Percentiles rank a stretch among this genome's conserved stretches.
Conservation (phyloP, 2,113 vertebrate genomes). For the Saccopteryx leptura region DNA sequence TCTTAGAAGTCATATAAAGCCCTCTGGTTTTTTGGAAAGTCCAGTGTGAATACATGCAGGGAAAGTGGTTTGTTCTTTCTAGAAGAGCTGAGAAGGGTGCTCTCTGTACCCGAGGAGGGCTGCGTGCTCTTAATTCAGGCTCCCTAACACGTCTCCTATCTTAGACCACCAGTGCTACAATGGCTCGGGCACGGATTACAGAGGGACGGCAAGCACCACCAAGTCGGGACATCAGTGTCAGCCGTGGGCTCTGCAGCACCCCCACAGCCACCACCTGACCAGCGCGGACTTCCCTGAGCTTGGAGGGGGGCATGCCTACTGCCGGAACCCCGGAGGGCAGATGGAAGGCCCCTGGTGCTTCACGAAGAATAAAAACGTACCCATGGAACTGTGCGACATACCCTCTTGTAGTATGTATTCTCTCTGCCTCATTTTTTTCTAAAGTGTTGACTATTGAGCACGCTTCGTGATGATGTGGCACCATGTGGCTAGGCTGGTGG, state of each 20-base stretch:
- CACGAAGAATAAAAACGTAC: conserved; percentile 94
- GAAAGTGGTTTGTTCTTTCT: not conserved
- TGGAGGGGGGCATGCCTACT: conserved; percentile 95
- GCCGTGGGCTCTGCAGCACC: conserved; percentile 94
- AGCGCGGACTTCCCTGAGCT: conserved; percentile 94
- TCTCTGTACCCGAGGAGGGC: not conserved
- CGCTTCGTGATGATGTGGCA: not conserved
- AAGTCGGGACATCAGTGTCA: conserved; percentile 96
- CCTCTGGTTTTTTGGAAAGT: not conserved
- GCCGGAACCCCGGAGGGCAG: conserved; percentile 96
- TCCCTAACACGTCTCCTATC: conserved; percentile 58
- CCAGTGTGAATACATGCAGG: fast-evolving
- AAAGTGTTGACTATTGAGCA: conserved; percentile 62
- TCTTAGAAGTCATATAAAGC: not conserved
- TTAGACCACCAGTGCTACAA: conserved; percentile 97
- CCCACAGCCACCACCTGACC: conserved; percentile 94
- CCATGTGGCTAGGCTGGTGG: not conserved
- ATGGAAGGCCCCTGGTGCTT: conserved; percentile 99
- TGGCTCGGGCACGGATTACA: conserved; percentile 94
- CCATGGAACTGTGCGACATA: conserved; percentile 96
- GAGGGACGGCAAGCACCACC: conserved; percentile 93
- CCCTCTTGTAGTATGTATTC: conserved; percentile 96
- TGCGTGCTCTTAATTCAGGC: fast-evolving
- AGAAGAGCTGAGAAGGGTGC: fast-evolving
- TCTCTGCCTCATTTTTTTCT: conserved; percentile 78